Evolutionary conservation across 2,888 invertebrate genomes (phyloP).

Genomic region (Sturmia bella): DNA sequence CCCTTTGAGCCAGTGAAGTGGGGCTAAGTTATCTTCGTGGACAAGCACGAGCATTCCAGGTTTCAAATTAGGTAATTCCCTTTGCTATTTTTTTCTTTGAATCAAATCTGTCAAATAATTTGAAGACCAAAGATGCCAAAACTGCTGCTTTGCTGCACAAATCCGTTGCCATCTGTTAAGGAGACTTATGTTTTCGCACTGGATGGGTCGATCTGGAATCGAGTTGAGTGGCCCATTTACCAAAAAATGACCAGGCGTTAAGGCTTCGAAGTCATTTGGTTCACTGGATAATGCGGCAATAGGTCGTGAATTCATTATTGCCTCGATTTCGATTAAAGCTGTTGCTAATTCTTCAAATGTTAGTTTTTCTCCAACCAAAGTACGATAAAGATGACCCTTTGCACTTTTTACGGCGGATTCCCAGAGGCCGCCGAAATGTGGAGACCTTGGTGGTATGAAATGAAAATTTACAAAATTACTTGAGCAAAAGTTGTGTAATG

Average conservation of each 20-base stretch:
- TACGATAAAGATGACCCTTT: constrained; percentile 22
- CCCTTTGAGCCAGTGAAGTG: constrained; percentile 54
- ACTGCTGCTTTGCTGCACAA: neutral
- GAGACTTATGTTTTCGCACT: too few species aligned
- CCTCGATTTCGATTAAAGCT: constrained; percentile 29
- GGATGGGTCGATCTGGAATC: too few species aligned
- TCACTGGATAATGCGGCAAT: constrained; percentile 25
- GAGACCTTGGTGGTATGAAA: constrained; percentile 39
- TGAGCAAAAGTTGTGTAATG: constrained; percentile 10
- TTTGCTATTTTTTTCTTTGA: too few species aligned
- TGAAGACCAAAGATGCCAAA: neutral
- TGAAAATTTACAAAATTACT: constrained; percentile 3
- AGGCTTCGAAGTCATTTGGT: constrained; percentile 23
- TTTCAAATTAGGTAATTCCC: too few species aligned
- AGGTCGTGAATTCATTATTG: constrained; percentile 27
- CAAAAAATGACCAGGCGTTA: constrained; percentile 28
- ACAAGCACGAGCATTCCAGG: constrained; percentile 28
- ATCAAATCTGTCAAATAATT: neutral
- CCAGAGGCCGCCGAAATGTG: constrained; percentile 46
- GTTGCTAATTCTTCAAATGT: constrained; percentile 18
- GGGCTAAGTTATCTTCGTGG: constrained; percentile 33
- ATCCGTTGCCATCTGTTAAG: constrained; percentile 4
- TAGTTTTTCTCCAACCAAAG: neutral
- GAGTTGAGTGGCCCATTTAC: neutral
- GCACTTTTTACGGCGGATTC: constrained; percentile 26